A percentile compares a stretch with the other conserved stretches of the same genome.
phyloP scores from a whole-genome alignment of 2,797 vertebrate species.

The Garrulus glandarius region DNA sequence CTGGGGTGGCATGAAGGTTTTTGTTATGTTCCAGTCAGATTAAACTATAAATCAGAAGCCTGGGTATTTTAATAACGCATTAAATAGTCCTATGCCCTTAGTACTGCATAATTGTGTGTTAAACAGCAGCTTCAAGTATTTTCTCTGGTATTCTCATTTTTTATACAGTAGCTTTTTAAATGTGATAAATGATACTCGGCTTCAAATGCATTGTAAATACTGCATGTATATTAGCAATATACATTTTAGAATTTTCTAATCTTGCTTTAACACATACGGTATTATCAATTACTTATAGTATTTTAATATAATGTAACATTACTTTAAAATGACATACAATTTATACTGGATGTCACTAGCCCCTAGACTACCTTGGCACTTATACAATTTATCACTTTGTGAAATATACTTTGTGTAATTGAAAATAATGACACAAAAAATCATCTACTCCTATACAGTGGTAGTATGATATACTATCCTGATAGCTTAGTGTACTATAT shows the following conservation, averaged over 20 bases:
- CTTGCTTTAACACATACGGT: background rate
- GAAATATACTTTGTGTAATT: constrained; percentile 62
- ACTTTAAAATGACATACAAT: constrained; percentile 22
- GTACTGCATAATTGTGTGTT: background rate
- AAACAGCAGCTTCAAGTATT: background rate
- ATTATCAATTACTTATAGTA: constrained; percentile 10
- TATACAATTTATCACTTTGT: constrained; percentile 18
- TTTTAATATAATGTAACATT: constrained; percentile 24
- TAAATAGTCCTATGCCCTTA: background rate
- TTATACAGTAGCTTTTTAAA: background rate
- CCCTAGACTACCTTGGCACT: background rate
- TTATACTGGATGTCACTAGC: background rate
- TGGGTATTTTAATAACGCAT: background rate
- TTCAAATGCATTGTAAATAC: background rate
- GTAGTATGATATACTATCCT: constrained; percentile 19
- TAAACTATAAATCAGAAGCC: constrained; percentile 16
- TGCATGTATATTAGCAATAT: background rate
- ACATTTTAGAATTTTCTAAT: constrained; percentile 7
- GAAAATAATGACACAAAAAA: constrained; percentile 67
- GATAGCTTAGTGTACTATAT: constrained; percentile 59
- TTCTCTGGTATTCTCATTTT: constrained; percentile 12
- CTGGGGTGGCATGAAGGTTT: background rate
- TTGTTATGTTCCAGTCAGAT: background rate
- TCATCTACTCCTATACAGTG: background rate
- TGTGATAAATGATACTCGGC: background rate